Evolutionary conservation across 2,113 vertebrate species (phyloP).

Genomic region (Nipponia nippon): DNA sequence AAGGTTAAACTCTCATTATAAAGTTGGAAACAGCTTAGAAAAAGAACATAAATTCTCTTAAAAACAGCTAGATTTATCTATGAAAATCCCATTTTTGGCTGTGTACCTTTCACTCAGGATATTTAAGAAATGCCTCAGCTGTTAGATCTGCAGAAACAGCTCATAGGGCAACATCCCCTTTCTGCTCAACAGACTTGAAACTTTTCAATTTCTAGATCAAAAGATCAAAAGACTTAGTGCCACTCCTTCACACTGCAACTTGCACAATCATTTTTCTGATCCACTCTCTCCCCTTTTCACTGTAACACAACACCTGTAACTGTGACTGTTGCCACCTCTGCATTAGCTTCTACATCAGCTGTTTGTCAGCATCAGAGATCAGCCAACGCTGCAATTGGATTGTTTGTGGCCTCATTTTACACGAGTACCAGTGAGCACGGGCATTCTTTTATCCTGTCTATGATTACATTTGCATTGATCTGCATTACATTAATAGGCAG

Average conservation of each 20-base stretch:
- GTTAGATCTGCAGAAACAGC: not conserved
- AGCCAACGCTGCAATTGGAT: not conserved
- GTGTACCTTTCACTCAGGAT: not conserved
- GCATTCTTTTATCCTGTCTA: not conserved
- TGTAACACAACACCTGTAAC: not conserved
- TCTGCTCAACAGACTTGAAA: not conserved
- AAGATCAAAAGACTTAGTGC: not conserved
- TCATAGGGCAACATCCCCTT: not conserved
- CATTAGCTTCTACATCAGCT: not conserved
- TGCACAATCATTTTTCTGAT: not conserved
- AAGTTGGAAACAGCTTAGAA: not conserved
- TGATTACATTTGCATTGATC: not conserved
- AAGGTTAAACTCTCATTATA: not conserved
- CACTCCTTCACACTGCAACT: not conserved
- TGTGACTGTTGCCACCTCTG: not conserved
- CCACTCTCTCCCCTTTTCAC: not conserved
- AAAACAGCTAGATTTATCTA: not conserved
- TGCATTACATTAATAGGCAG: not conserved
- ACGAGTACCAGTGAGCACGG: not conserved
- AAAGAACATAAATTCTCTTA: not conserved
- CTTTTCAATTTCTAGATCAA: not conserved
- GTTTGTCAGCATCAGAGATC: not conserved
- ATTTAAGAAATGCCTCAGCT: not conserved
- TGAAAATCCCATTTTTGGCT: not conserved
- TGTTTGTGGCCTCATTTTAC: not conserved